phyloP scores from a whole-genome alignment of 2,888 invertebrate genomes.

The Temnothorax ravouxi region DNA sequence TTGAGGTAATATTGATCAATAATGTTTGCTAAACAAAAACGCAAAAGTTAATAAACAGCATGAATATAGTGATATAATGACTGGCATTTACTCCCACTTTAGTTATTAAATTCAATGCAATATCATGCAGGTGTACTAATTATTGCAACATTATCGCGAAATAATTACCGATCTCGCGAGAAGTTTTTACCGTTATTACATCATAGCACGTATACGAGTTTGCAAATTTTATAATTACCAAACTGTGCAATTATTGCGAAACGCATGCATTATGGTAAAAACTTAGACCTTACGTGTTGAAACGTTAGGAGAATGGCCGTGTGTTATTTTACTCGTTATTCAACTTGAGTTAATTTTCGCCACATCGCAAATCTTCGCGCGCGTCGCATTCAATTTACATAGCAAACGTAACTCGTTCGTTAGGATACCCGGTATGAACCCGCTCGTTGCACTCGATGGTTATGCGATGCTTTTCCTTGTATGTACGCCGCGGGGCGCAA shows the following conservation, averaged over 20 bases:
- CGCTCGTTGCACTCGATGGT: constrained; percentile 40
- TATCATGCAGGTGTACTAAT: neutral
- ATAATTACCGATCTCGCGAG: neutral
- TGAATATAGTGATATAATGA: neutral
- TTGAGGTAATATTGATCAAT: neutral
- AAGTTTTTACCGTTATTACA: neutral
- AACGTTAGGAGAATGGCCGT: neutral
- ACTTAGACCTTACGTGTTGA: neutral
- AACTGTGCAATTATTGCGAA: neutral
- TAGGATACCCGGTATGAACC: constrained; percentile 41
- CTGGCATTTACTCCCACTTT: neutral
- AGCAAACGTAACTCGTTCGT: constrained; percentile 52
- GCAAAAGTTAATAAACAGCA: neutral
- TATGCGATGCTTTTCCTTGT: constrained; percentile 44
- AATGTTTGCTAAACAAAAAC: neutral
- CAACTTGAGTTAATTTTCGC: constrained; percentile 31
- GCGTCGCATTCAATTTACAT: constrained; percentile 47
- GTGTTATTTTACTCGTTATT: constrained; percentile 36
- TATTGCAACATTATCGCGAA: neutral
- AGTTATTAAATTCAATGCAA: neutral
- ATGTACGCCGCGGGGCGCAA: constrained; percentile 28
- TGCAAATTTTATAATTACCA: neutral
- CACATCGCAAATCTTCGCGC: constrained; percentile 18
- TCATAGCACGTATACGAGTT: neutral
- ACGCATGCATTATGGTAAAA: neutral